Evolutionary conservation across 2,797 vertebrate genomes (phyloP).

Genomic region (Halcyon badia): DNA sequence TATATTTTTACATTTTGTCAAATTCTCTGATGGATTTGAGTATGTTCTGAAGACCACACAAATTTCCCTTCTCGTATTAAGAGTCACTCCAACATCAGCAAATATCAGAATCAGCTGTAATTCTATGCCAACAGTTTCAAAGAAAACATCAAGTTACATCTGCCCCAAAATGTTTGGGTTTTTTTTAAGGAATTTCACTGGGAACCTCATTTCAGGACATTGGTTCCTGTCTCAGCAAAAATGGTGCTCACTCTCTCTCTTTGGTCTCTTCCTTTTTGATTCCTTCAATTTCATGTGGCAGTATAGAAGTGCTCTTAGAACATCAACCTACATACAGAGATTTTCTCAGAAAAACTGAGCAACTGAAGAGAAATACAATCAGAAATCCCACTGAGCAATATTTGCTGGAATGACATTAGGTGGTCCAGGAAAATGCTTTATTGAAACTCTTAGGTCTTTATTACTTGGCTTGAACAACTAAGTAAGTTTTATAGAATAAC

Average conservation of each 20-base stretch:
- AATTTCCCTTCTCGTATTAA: neutral
- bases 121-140: neutral
- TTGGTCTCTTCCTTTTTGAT: neutral
- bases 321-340: neutral
- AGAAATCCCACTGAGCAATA: neutral
- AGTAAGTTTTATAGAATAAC: neutral
- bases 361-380: neutral
- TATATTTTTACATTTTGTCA: neutral
- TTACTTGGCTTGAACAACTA: neutral
- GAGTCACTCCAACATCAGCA: neutral
- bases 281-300: neutral
- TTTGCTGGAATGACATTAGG: neutral
- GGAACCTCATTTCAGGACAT: neutral
- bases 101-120: neutral
- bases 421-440: neutral
- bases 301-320: neutral
- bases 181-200: neutral
- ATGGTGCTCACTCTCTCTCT: neutral
- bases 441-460: neutral
- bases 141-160: neutral
- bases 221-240: neutral
- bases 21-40: neutral
- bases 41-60: neutral
- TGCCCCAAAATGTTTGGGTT: neutral
- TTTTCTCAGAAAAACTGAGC: neutral